These are phyloP conservation scores for Axinella damicornis DNA, from an alignment of 37 sponge, comb jelly and placozoan genomes.

Conservation along the genomic window DNA sequence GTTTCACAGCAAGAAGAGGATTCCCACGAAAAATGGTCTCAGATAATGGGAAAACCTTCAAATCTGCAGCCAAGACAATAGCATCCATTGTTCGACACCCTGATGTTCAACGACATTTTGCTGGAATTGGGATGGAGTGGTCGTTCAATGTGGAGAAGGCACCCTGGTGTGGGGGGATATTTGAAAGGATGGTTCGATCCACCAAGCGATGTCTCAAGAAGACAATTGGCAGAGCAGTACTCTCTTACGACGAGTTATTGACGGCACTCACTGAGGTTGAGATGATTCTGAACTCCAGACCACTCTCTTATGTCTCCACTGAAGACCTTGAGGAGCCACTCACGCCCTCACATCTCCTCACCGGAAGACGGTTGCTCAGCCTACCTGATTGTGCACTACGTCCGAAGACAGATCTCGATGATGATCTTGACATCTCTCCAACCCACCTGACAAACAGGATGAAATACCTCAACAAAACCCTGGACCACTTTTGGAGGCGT, in stretches of 20 bases:
- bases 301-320: no score
- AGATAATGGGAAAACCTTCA: conserved; percentile 51
- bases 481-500: conserved; percentile 39
- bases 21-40: no score
- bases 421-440: no score
- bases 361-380: conserved; percentile 11
- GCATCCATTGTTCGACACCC: neutral
- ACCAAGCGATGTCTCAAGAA: conserved; percentile 18
- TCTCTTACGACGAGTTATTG: conserved; percentile 19
- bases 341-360: conserved; percentile 31
- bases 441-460: no score
- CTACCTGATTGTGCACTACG: conserved; percentile 1
- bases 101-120: neutral
- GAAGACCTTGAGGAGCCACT: no score
- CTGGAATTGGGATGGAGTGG: conserved; percentile 17
- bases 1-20: no score
- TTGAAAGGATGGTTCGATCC: conserved; percentile 18
- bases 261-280: conserved; percentile 24
- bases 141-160: conserved; percentile 14
- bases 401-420: neutral
- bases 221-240: conserved; percentile 5
- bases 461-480: conserved; percentile 3
- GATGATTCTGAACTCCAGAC: neutral
- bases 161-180: conserved; percentile 27
- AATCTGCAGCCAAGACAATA: conserved; percentile 46